Percentiles rank a stretch among this genome's conserved stretches.
phyloP scores from a whole-genome alignment of 2,113 vertebrate genomes.

The Burhinus bistriatus region DNA sequence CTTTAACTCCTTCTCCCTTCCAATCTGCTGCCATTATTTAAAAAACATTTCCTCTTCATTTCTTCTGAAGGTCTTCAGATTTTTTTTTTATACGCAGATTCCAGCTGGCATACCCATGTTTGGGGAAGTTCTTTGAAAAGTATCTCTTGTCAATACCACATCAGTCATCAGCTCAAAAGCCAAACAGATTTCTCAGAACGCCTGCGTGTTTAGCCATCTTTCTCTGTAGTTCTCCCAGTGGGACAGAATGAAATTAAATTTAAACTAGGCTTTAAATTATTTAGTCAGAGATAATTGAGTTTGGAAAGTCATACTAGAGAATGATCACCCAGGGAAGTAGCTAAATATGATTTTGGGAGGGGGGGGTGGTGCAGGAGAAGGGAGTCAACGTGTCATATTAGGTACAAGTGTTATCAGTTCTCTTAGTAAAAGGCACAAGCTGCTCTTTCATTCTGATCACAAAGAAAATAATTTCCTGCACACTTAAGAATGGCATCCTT shows the following conservation, averaged over 20 bases:
- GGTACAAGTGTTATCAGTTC: background rate
- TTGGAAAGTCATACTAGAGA: background rate
- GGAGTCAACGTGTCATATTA: background rate
- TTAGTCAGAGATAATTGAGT: conserved; percentile 9
- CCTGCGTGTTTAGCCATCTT: background rate
- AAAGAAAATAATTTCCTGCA: background rate
- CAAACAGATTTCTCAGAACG: background rate
- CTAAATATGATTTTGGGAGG: background rate
- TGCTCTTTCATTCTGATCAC: background rate
- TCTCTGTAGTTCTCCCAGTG: background rate
- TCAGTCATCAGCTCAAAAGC: background rate
- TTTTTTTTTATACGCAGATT: background rate
- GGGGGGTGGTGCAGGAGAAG: too few species aligned
- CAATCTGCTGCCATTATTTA: background rate
- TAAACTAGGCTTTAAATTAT: conserved; percentile 29
- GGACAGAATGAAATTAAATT: background rate
- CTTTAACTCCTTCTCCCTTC: background rate
- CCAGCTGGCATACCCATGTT: background rate
- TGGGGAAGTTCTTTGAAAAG: background rate
- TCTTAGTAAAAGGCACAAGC: background rate
- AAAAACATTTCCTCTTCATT: background rate
- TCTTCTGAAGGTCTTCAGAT: background rate
- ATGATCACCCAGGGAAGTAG: background rate
- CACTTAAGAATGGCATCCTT: rapidly evolving
- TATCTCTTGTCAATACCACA: background rate